phyloP scores from a whole-genome alignment of 2,797 vertebrate genomes.

The Percopsis omiscomaycus region DNA sequence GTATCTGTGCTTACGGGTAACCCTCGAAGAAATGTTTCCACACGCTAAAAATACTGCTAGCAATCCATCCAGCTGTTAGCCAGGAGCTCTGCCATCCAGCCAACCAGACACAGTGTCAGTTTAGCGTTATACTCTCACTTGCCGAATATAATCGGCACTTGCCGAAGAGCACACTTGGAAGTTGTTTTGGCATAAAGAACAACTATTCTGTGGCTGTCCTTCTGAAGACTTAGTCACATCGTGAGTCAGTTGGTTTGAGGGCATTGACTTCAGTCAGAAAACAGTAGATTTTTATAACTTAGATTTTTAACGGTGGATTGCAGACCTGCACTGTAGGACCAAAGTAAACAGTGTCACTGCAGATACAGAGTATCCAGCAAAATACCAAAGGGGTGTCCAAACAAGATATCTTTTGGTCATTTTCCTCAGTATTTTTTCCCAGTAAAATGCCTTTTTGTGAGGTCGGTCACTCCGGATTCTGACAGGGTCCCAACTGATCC shows the following conservation, averaged over 20 bases:
- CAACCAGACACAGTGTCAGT: slow-evolving; percentile 24
- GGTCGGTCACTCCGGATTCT: slow-evolving; percentile 22
- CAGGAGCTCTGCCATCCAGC: not conserved
- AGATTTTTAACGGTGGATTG: not conserved
- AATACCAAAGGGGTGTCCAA: not conserved
- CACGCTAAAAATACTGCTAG: slow-evolving; percentile 71
- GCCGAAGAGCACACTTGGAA: slow-evolving; percentile 31
- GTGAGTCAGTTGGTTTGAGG: not conserved
- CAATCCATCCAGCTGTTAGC: slow-evolving; percentile 1
- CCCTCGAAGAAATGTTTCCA: slow-evolving; percentile 66
- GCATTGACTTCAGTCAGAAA: not conserved
- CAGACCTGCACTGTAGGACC: not conserved
- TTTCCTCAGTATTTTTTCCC: not conserved
- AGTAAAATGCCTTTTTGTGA: not conserved
- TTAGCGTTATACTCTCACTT: slow-evolving; percentile 23
- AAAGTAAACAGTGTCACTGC: not conserved
- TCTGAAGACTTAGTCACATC: not conserved
- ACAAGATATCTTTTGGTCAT: not conserved
- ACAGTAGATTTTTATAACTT: not conserved
- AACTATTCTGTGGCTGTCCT: slow-evolving; percentile 13
- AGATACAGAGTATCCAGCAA: not conserved
- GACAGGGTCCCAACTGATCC: not conserved
- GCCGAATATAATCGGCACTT: slow-evolving; percentile 11
- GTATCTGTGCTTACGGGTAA: slow-evolving; percentile 41
- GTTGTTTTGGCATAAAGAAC: slow-evolving; percentile 30